A percentile compares a stretch with the other conserved stretches of the same genome.
Evolutionary conservation across 2,888 invertebrate species (phyloP).

Genomic region (Altica lythri): DNA sequence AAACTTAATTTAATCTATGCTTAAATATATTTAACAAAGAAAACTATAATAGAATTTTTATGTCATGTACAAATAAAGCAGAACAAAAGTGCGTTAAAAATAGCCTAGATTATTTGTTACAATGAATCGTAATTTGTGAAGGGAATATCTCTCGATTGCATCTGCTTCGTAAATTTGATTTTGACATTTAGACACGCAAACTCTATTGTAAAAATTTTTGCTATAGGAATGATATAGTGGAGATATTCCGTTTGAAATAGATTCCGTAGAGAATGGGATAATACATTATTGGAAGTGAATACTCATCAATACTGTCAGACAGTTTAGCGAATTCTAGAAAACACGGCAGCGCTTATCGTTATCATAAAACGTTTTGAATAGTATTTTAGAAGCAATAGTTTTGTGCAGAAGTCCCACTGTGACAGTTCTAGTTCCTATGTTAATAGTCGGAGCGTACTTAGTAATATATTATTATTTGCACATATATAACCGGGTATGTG

Average conservation of each 20-base stretch:
- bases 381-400: too few species aligned
- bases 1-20: too few species aligned
- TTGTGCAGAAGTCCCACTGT: too few species aligned
- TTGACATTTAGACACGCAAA: conserved; percentile 5
- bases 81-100: conserved; percentile 5
- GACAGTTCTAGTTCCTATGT: too few species aligned
- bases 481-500: too few species aligned
- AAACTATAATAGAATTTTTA: too few species aligned
- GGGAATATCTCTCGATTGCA: conserved; percentile 4
- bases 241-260: conserved; percentile 4
- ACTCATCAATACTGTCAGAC: background rate
- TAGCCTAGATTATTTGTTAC: conserved; percentile 2
- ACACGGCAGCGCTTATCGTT: too few species aligned
- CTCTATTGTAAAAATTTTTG: conserved; percentile 1
- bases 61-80: conserved; percentile 1
- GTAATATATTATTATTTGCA: too few species aligned
- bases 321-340: too few species aligned
- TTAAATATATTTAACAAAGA: too few species aligned
- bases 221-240: background rate
- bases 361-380: too few species aligned
- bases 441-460: too few species aligned
- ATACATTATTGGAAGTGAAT: background rate
- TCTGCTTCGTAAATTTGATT: conserved; percentile 10
- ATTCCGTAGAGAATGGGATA: background rate
- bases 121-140: conserved; percentile 2